Conservation (phyloP, 2,113 vertebrate species). For the Mobula hypostoma region DNA sequence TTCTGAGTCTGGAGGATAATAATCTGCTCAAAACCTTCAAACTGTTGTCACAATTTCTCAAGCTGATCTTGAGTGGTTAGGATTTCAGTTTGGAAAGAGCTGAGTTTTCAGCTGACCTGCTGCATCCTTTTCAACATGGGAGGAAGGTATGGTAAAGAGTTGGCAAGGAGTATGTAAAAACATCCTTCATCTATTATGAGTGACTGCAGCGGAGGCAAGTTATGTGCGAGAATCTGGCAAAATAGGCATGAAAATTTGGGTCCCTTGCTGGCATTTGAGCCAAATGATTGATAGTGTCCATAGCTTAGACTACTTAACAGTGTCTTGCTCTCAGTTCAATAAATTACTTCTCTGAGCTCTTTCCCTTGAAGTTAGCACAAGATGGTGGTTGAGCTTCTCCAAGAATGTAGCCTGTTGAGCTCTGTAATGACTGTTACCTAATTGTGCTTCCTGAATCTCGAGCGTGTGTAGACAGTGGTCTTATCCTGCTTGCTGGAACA, state of each 20-base stretch:
- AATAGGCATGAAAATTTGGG: background rate
- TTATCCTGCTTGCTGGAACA: background rate
- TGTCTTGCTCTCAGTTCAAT: conserved; percentile 9
- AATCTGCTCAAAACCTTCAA: no score
- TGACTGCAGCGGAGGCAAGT: background rate
- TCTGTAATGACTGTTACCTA: conserved; percentile 24
- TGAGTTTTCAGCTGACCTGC: background rate
- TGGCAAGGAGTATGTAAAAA: conserved; percentile 16
- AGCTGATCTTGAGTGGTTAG: conserved; percentile 56
- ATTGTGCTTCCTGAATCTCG: background rate
- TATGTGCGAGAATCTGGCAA: background rate
- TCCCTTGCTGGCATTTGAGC: background rate
- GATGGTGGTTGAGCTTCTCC: conserved; percentile 16
- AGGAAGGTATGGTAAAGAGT: background rate
- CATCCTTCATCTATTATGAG: background rate
- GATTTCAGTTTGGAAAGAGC: background rate
- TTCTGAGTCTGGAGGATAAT: background rate
- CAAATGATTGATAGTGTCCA: conserved; percentile 17
- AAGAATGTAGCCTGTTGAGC: conserved; percentile 16
- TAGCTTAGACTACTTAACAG: conserved; percentile 8
- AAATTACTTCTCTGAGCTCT: conserved; percentile 19
- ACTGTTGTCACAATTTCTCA: conserved; percentile 42
- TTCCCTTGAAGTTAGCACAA: conserved; percentile 26
- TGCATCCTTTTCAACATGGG: background rate
- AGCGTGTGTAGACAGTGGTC: background rate